Conservation (phyloP, 2,888 invertebrate species). For the Portevinia maculata region DNA sequence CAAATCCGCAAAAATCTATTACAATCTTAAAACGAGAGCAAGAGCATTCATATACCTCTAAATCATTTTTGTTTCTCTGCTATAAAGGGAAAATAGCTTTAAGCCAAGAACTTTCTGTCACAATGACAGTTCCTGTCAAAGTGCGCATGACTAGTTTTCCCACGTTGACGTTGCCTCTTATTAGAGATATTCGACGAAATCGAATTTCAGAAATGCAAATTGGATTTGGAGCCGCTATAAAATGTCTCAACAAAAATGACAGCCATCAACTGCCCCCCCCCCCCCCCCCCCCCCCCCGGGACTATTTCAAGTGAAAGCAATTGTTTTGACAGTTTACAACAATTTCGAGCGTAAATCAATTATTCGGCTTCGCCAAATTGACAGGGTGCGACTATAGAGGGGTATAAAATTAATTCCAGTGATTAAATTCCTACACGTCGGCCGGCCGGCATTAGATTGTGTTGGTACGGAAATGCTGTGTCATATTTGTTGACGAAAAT, state of each 20-base stretch:
- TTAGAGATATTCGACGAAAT: no score
- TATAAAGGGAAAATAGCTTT: slow-evolving; percentile 25
- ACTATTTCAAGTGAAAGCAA: no score
- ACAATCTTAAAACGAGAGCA: slow-evolving; percentile 6
- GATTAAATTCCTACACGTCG: slow-evolving; percentile 29
- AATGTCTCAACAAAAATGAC: slow-evolving; percentile 32
- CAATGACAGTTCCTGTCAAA: slow-evolving; percentile 40
- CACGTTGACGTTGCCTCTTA: slow-evolving; percentile 34
- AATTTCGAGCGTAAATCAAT: slow-evolving; percentile 16
- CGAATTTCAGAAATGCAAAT: no score
- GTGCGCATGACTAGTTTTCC: slow-evolving; percentile 47
- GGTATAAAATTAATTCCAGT: slow-evolving; percentile 17
- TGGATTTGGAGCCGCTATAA: slow-evolving; percentile 30
- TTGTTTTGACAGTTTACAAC: no score
- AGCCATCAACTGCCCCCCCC: slow-evolving; percentile 12
- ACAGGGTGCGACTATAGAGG: background rate
- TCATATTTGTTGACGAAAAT: background rate
- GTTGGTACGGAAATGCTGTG: background rate
- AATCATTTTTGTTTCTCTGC: no score
- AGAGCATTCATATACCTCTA: no score
- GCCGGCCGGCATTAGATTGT: slow-evolving; percentile 39
- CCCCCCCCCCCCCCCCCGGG: no score
- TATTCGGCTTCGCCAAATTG: background rate
- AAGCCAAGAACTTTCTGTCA: slow-evolving; percentile 15
- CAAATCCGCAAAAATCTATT: slow-evolving; percentile 47